Percentiles rank a stretch among this genome's conserved stretches.
Conservation (phyloP, 2,888 invertebrate species). For the Ornithoptera priamus region DNA sequence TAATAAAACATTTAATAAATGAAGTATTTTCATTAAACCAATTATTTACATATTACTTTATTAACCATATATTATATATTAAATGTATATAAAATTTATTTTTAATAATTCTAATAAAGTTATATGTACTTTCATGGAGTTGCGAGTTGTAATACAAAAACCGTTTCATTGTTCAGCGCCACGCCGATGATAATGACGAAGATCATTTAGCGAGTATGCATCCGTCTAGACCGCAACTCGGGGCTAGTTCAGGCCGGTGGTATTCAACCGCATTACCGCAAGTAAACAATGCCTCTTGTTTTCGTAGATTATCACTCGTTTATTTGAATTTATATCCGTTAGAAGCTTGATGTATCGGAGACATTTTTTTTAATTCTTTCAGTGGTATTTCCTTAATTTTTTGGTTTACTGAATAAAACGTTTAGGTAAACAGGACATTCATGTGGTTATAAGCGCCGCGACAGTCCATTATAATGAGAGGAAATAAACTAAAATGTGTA, state of each 20-base stretch:
- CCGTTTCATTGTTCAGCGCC: slow-evolving; percentile 19
- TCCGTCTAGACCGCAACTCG: slow-evolving; percentile 28
- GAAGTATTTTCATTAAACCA: too few species aligned
- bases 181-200: slow-evolving; percentile 24
- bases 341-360: neutral
- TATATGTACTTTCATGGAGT: neutral
- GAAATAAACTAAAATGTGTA: too few species aligned
- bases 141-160: slow-evolving; percentile 4
- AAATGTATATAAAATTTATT: neutral
- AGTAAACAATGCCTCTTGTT: neutral
- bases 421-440: too few species aligned
- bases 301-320: neutral
- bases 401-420: neutral
- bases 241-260: slow-evolving; percentile 5
- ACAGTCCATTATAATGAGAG: neutral
- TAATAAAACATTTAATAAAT: too few species aligned
- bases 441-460: neutral
- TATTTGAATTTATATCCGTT: neutral
- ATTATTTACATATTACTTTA: too few species aligned
- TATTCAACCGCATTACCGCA: neutral
- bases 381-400: neutral
- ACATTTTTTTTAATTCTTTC: neutral
- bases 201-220: slow-evolving; percentile 27
- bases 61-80: too few species aligned
- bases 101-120: neutral